Percentiles rank a stretch among this genome's conserved stretches.
Evolutionary conservation across 1,140 invertebrate species (phyloP).

Genomic region (Nasonia giraulti): DNA sequence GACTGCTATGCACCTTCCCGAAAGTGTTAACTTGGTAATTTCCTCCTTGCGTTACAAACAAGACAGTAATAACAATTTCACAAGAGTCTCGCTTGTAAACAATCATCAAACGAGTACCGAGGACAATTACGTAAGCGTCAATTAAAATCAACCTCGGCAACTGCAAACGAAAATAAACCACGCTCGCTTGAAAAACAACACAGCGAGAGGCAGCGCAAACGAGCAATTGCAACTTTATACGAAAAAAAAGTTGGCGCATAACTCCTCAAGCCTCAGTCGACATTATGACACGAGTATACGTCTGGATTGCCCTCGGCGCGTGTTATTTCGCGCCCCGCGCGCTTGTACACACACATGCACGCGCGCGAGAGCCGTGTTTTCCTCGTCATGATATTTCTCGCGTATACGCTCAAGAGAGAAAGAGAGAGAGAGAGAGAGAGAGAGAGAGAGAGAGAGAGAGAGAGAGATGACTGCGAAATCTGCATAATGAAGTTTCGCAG

Average conservation of each 20-base stretch:
- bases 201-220: not conserved
- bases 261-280: not conserved
- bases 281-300: not conserved
- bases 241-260: not conserved
- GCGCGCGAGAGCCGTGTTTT: not conserved
- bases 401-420: not conserved
- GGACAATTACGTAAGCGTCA: no score
- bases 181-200: no score
- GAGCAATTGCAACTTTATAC: not conserved
- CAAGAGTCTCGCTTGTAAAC: no score
- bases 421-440: no score
- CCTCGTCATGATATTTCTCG: slow-evolving; percentile 19
- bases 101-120: no score
- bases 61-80: not conserved
- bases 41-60: not conserved
- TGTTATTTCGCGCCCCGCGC: not conserved
- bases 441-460: not conserved
- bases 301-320: not conserved
- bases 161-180: no score
- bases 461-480: not conserved
- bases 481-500: slow-evolving; percentile 32
- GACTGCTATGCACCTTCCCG: no score
- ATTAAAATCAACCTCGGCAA: no score
- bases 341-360: not conserved
- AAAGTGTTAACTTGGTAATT: no score